Base-by-base conservation (phyloP, 2,113 vertebrate genomes). In the Dasyornis broadbenti region DNA sequence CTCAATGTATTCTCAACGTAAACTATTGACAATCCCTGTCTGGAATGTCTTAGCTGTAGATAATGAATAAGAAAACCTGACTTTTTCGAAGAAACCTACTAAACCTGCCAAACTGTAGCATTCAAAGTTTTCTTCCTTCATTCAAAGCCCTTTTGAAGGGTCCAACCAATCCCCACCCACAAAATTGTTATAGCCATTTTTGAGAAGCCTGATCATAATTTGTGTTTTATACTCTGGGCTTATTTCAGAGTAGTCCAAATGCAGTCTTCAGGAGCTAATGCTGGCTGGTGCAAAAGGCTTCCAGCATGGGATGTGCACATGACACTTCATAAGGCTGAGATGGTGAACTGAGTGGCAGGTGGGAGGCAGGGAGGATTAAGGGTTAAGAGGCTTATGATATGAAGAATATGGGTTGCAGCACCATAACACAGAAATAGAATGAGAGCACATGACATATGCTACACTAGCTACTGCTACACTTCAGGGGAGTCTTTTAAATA, bases 241-340 rank as follows among this genome's bases (percentile, higher is more conserved):
- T 17, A 44, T 84, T 81, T 81, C 30, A 63, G 3, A 3, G 15
- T 14, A 61, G 17, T 42, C 17, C 59, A 65, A 15, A 21, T 23
- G 2, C 31, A 94, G 20, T 6, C 33, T 44, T 53, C 22, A 53
- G 37, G 49, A 81, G 15, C 15, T 47, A 50, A 35, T 35, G 20
- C 10, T 47, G 45, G 5, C 21, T 80, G 21, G 3, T 64, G 8
- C 60, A 52, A 71, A 45, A 49, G 11, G 39, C 35, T 66, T 86
- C 44, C 40, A 28, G 7, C 19, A n/a, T 4, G 11, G 35, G 10
- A 35, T 44, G 19, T 16, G 10, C 13, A 14, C 0, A 0, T 44
- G 47, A 47, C 8, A 31, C 12, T 81, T 69, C 3, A 9, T 37
- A n/a, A 47, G 24, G 17, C 33, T 3, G 1, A 73, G 21, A 28